A percentile compares a stretch with the other conserved stretches of the same genome.
Evolutionary conservation across 2,888 invertebrate genomes (phyloP).

Genomic region (Papilio demoleus): DNA sequence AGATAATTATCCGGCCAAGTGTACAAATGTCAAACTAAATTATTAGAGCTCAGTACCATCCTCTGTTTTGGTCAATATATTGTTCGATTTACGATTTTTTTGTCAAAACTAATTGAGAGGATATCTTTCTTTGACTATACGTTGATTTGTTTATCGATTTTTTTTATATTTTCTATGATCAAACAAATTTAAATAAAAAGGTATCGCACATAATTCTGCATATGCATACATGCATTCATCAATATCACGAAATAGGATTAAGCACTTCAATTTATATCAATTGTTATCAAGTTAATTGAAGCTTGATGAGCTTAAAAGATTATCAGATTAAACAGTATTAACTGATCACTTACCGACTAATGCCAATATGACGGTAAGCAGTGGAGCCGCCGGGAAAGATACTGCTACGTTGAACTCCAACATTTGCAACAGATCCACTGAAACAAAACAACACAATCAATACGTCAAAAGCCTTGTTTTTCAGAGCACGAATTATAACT

Average conservation of each 20-base stretch:
- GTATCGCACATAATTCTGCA: neutral
- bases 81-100: too few species aligned
- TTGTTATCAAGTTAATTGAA: slow-evolving; percentile 1
- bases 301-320: neutral
- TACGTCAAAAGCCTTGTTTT: neutral
- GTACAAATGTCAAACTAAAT: too few species aligned
- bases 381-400: slow-evolving; percentile 97
- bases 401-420: slow-evolving; percentile 97
- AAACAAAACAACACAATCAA: slow-evolving; percentile 64
- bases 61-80: too few species aligned
- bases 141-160: too few species aligned
- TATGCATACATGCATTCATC: neutral
- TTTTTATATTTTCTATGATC: too few species aligned
- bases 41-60: too few species aligned
- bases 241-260: neutral
- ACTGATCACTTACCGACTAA: slow-evolving; percentile 93
- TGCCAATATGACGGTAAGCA: slow-evolving; percentile 98
- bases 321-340: neutral
- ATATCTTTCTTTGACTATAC: too few species aligned
- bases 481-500: too few species aligned
- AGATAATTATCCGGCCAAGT: too few species aligned
- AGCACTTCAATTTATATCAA: neutral
- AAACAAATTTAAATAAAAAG: too few species aligned
- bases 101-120: too few species aligned
- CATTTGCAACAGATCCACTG: slow-evolving; percentile 99